A percentile compares a stretch with the other conserved stretches of the same genome.
phyloP scores from a whole-genome alignment of 2,888 invertebrate genomes.

The Heliconius sara region DNA sequence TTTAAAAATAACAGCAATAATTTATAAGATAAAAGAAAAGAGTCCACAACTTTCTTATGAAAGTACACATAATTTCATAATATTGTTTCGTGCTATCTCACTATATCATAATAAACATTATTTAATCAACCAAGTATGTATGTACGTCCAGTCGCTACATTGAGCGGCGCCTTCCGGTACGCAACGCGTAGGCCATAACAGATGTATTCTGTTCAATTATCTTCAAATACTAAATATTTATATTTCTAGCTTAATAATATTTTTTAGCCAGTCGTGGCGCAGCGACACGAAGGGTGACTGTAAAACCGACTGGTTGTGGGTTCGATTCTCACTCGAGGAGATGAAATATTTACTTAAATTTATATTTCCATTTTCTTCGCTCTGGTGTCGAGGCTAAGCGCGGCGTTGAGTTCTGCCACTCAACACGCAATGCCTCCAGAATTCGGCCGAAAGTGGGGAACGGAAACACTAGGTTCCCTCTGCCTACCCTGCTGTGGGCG shows the following conservation, averaged over 20 bases:
- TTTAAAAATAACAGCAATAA: neutral
- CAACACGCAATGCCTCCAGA: too few species aligned
- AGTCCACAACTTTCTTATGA: neutral
- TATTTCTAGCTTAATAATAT: neutral
- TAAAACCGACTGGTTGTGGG: too few species aligned
- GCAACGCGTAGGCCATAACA: slow-evolving; percentile 21
- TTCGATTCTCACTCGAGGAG: too few species aligned
- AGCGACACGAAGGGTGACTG: too few species aligned
- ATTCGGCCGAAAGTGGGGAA: too few species aligned
- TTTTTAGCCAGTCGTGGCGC: too few species aligned
- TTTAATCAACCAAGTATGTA: slow-evolving; percentile 20
- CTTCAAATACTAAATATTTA: neutral
- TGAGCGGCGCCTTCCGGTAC: slow-evolving; percentile 42
- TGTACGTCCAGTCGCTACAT: slow-evolving; percentile 29
- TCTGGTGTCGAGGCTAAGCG: too few species aligned
- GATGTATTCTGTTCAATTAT: neutral
- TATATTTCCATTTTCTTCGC: too few species aligned
- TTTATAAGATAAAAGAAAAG: neutral
- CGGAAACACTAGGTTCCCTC: too few species aligned
- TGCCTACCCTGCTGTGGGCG: too few species aligned
- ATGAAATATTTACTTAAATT: too few species aligned
- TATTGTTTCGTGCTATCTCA: neutral
- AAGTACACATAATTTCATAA: neutral
- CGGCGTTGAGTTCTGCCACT: too few species aligned
- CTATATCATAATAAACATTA: slow-evolving; percentile 24